Conservation (phyloP, 2,797 vertebrate species). For the Nothura maculosa region DNA sequence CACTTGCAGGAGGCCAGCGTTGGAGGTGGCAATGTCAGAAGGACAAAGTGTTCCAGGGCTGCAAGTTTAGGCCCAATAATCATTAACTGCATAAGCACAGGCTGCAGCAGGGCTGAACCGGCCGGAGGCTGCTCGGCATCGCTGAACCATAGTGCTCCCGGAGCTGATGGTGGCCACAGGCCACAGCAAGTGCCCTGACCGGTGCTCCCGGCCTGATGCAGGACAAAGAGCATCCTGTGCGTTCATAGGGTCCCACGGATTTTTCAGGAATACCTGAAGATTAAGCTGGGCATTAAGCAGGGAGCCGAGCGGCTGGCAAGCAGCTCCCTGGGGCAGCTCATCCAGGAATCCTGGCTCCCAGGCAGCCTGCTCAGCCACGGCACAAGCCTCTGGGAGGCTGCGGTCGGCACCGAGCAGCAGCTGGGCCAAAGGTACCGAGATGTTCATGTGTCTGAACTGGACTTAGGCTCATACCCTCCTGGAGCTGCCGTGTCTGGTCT, state of each 20-base stretch:
- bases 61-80: not conserved
- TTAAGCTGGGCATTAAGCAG: not conserved
- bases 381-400: not conserved
- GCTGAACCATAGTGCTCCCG: not conserved
- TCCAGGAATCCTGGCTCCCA: not conserved
- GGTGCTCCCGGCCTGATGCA: not conserved
- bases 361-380: not conserved
- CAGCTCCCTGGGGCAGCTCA: not conserved
- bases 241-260: not conserved
- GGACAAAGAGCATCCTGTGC: not conserved
- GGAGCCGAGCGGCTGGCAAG: not conserved
- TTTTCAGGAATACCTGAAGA: not conserved
- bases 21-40: not conserved
- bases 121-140: not conserved
- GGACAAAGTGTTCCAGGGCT: not conserved
- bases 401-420: fast-evolving
- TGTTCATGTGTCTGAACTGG: fast-evolving
- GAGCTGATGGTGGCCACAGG: fast-evolving
- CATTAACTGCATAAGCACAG: not conserved
- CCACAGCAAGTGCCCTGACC: not conserved
- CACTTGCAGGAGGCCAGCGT: fast-evolving
- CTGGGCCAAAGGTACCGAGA: not conserved
- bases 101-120: constrained; percentile 7
- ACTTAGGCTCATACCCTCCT: not conserved
- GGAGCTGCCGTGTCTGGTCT: not conserved